These are phyloP conservation scores for Dendrolimus houi DNA, from an alignment of 2,888 invertebrate species.

Conservation along the genomic window DNA sequence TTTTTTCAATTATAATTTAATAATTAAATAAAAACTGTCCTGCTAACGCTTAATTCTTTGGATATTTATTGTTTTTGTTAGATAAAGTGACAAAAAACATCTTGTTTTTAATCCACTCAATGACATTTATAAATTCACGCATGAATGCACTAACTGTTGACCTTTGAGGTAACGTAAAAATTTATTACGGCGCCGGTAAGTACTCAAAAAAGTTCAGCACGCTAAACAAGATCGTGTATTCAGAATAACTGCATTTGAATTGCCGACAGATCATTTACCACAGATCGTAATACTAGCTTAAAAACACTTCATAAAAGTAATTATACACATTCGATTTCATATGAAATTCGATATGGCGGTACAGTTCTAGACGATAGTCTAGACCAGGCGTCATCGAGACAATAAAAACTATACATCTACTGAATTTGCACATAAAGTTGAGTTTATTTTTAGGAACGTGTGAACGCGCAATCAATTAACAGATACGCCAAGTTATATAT, in stretches of 20 bases:
- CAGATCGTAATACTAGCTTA: conserved; percentile 5
- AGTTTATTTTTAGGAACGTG: conserved; percentile 41
- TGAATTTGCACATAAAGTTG: conserved; percentile 16
- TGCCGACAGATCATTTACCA: conserved; percentile 10
- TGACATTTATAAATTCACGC: not conserved
- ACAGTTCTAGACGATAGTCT: conserved; percentile 16
- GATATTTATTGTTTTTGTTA: too few relatives aligned
- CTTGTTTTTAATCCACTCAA: conserved; percentile 12
- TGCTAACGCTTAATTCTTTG: too few relatives aligned
- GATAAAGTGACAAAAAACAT: conserved; percentile 41
- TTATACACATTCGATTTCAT: conserved; percentile 20
- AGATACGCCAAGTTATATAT: not conserved
- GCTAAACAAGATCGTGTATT: not conserved
- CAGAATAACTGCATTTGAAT: conserved; percentile 4
- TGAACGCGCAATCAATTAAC: conserved; percentile 33
- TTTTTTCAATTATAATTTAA: too few relatives aligned
- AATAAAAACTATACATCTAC: conserved; percentile 26
- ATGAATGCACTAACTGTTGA: not conserved
- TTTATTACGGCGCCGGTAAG: not conserved
- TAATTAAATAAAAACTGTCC: too few relatives aligned
- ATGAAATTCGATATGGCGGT: conserved; percentile 22
- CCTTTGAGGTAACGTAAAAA: not conserved
- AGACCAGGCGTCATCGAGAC: conserved; percentile 30
- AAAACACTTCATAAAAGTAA: conserved; percentile 16
- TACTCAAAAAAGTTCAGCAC: not conserved